Base-by-base conservation (phyloP, 2,113 vertebrate genomes). In the Cephalopterus ornatus region DNA sequence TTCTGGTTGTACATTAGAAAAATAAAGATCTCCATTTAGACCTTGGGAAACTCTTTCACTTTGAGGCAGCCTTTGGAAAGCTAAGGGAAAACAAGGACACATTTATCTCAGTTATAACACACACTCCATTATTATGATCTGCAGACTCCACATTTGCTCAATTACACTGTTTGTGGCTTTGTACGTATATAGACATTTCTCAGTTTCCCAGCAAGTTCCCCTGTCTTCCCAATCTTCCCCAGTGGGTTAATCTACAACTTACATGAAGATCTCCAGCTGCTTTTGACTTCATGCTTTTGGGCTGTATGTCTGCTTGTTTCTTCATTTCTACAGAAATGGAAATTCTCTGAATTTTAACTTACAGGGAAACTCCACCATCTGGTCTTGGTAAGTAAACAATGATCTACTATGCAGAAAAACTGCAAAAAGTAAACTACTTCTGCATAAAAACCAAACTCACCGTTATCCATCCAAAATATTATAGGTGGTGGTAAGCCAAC, bases 381-480 rank as follows among this genome's bases (percentile, higher is more conserved):
- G 22, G 23, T 33, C 63, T 78, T 53, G 33, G 39, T 72, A 88
- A 81, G 39, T 75, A 84, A 78, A 37, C 35, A 92, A 63, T 22
- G 13, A 58, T 47, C 20, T 77, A 15, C 44, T 24, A 44, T 0
- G 3, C 3, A 84, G 56, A 81, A 92, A 90, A 80, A 24, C 7
- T 20, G 46, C 4, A 72, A 53, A n/a, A 88, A 85, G 24, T 41
- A n/a, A 85, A 79, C 6, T 49, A 58, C 63, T 42, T 67, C 59
- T 44, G n/a, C 61, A 27, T 70, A 58, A 56, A 82, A 93, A 27
- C 0, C 49, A 93, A 94, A 95, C 99, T 99, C 97, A 99, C 99
- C 98, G 33, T 99, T 99, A 98, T 99, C 99, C 99, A 99, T 99
- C 99, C 99, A 99, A 98, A 99, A 99, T 96, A 99, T 98, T 88